Evolutionary conservation across 2,113 vertebrate species (phyloP).

Genomic region (Typhlomys cinereus): DNA sequence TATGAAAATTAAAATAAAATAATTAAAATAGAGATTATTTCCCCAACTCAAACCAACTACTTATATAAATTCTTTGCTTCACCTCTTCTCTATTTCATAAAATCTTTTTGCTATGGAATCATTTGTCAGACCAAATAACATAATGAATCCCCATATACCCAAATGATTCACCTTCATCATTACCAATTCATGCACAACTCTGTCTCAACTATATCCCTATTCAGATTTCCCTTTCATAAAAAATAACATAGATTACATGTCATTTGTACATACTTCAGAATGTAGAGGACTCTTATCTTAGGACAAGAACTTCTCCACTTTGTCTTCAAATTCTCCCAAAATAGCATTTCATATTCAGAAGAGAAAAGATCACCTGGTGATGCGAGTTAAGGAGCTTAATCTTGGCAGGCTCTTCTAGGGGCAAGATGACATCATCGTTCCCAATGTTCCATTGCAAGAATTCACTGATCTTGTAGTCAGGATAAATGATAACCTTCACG

Average conservation of each 20-base stretch:
- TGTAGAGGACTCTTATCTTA: not conserved
- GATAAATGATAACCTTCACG: slow-evolving; percentile 1
- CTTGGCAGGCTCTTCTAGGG: not conserved
- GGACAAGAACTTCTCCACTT: not conserved
- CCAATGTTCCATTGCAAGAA: not conserved
- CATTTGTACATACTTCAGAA: slow-evolving; percentile 47
- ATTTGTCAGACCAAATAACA: not conserved
- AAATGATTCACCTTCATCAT: not conserved
- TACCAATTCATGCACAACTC: not conserved
- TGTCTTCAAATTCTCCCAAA: not conserved
- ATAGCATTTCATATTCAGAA: not conserved
- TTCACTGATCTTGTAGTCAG: not conserved
- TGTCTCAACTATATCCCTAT: not conserved
- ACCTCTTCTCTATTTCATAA: not conserved
- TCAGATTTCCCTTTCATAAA: not conserved
- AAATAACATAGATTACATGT: slow-evolving; percentile 1
- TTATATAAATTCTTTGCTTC: slow-evolving; percentile 23
- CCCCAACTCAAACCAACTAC: slow-evolving; percentile 4
- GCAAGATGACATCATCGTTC: not conserved
- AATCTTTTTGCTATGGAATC: not conserved
- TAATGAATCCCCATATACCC: not conserved
- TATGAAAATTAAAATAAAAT: too few species aligned
- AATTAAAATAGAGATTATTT: too few species aligned
- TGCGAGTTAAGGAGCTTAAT: not conserved
- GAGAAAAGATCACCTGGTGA: not conserved